Percentiles rank a stretch among this genome's conserved stretches.
Evolutionary conservation across 2,113 vertebrate species (phyloP).

Genomic region (Colinus virginianus): DNA sequence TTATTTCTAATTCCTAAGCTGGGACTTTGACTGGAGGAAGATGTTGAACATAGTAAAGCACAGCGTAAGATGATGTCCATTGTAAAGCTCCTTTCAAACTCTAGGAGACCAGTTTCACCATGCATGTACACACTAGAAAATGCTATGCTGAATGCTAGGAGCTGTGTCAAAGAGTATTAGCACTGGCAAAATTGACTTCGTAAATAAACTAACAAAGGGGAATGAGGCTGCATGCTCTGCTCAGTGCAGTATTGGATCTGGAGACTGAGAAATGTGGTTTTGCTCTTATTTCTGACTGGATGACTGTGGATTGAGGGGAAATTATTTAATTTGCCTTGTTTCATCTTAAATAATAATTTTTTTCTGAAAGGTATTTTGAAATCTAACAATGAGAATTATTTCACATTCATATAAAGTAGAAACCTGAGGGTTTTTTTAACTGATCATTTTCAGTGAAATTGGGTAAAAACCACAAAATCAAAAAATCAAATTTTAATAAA

Average conservation of each 20-base stretch:
- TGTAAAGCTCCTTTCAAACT: not conserved
- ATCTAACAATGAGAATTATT: not conserved
- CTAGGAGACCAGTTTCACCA: not conserved
- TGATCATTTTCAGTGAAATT: fast-evolving
- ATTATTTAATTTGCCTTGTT: not conserved
- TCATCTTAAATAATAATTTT: not conserved
- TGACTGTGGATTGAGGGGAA: not conserved
- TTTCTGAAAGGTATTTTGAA: not conserved
- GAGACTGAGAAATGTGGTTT: not conserved
- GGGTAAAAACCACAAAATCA: not conserved
- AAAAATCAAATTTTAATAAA: not conserved
- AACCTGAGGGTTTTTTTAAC: not conserved
- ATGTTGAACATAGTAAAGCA: not conserved
- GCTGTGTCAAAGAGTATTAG: not conserved
- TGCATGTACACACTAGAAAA: not conserved
- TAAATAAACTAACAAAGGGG: not conserved
- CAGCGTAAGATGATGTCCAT: not conserved
- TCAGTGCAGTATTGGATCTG: not conserved
- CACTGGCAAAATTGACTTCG: not conserved
- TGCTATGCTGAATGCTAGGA: not conserved
- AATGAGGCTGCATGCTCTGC: not conserved
- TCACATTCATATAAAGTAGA: not conserved
- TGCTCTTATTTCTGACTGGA: not conserved
- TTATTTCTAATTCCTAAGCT: not conserved
- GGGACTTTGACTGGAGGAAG: not conserved